Percentiles rank a stretch among this genome's conserved stretches.
Evolutionary conservation across 2,888 invertebrate species (phyloP).

Genomic region (Iselma pallidipennis): DNA sequence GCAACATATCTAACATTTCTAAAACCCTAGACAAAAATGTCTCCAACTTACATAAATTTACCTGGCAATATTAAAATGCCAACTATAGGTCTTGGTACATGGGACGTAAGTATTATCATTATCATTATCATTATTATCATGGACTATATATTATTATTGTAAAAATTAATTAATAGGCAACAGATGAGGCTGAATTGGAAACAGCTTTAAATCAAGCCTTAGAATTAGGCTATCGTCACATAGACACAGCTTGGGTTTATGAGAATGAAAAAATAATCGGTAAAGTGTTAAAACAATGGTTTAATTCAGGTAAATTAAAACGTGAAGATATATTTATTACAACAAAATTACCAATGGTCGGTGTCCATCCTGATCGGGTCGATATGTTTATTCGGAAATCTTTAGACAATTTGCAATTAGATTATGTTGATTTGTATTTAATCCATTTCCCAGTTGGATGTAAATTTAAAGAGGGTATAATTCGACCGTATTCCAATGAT

Average conservation of each 20-base stretch:
- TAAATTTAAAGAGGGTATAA: conserved; percentile 59
- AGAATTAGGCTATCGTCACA: conserved; percentile 76
- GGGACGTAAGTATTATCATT: conserved; percentile 66
- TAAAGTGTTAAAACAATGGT: conserved; percentile 69
- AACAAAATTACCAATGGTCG: conserved; percentile 72
- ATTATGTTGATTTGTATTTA: conserved; percentile 80
- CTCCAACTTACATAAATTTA: conserved; percentile 17
- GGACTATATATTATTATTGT: conserved; percentile 5
- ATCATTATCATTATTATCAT: not conserved
- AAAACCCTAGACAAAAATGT: too few relatives aligned
- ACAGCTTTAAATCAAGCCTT: conserved; percentile 68
- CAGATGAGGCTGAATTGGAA: conserved; percentile 64
- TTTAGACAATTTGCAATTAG: conserved; percentile 68
- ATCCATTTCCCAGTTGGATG: conserved; percentile 75
- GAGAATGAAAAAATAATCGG: conserved; percentile 76
- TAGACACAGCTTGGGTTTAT: conserved; percentile 78
- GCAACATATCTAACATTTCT: too few relatives aligned
- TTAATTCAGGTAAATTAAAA: conserved; percentile 66
- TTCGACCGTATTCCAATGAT: conserved; percentile 53
- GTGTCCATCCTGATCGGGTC: conserved; percentile 63
- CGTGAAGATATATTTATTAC: conserved; percentile 79
- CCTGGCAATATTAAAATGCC: conserved; percentile 31
- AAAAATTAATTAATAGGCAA: too few relatives aligned
- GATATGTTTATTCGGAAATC: conserved; percentile 67
- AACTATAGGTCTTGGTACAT: conserved; percentile 75